phyloP scores from a whole-genome alignment of 2,113 vertebrate species.

The Euleptes europaea region DNA sequence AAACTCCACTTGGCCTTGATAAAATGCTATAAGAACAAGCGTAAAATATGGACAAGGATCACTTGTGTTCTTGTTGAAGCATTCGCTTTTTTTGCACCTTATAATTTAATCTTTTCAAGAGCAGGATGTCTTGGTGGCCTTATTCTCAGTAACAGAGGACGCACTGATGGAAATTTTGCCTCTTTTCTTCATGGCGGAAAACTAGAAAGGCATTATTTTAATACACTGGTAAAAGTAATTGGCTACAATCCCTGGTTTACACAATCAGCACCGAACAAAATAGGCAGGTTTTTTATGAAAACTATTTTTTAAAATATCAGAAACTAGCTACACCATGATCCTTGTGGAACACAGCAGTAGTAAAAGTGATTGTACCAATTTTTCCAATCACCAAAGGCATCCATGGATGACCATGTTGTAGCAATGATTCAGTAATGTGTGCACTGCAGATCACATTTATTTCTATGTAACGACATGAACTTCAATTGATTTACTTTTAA shows the following conservation, averaged over 20 bases:
- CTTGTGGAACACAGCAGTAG: background rate
- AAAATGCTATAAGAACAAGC: constrained; percentile 30
- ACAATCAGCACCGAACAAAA: background rate
- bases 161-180: background rate
- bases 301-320: fast-evolving
- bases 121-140: constrained; percentile 20
- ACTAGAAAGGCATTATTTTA: background rate
- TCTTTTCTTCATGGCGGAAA: background rate
- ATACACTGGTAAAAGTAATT: background rate
- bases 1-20: constrained; percentile 20
- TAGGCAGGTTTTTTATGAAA: background rate
- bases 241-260: background rate
- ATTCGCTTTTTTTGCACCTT: background rate
- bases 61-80: background rate
- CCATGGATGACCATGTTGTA: background rate
- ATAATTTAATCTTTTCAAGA: background rate
- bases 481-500: background rate
- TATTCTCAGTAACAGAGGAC: background rate
- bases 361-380: background rate
- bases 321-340: background rate
- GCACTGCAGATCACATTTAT: background rate
- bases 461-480: background rate
- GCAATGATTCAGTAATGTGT: background rate
- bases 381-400: background rate
- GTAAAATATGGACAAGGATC: constrained; percentile 16